A percentile compares a stretch with the other conserved stretches of the same genome.
phyloP scores from a whole-genome alignment of 2,888 invertebrate genomes.

The Drosophila maculinotata region DNA sequence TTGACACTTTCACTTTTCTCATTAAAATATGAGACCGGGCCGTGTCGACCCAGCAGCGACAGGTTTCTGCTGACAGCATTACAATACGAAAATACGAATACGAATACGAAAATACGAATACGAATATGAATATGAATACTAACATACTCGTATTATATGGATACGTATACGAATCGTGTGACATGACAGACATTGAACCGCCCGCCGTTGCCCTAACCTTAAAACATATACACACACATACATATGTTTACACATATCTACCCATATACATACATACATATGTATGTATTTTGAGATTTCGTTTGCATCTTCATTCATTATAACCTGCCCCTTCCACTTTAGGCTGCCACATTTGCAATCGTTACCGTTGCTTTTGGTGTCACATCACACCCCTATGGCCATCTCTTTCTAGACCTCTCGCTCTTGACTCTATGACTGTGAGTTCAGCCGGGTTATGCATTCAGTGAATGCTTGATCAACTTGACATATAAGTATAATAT shows the following conservation, averaged over 20 bases:
- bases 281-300: constrained; percentile 34
- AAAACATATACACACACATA: constrained; percentile 23
- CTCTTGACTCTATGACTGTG: not conserved
- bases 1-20: constrained; percentile 80
- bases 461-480: not conserved
- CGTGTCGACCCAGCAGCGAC: constrained; percentile 41
- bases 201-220: constrained; percentile 37
- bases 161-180: constrained; percentile 18
- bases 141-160: not conserved
- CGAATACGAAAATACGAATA: constrained; percentile 10
- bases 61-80: constrained; percentile 56
- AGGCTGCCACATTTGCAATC: not conserved
- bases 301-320: constrained; percentile 56
- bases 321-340: not conserved
- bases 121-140: constrained; percentile 10
- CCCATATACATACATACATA: constrained; percentile 1
- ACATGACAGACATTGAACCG: constrained; percentile 34
- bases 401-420: not conserved
- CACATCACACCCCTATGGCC: constrained; percentile 1
- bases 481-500: not conserved
- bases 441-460: too few relatives aligned
- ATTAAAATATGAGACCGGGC: constrained; percentile 77
- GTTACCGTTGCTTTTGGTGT: constrained; percentile 5
- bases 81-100: constrained; percentile 35
- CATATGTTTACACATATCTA: not conserved